Conservation (phyloP, 2,888 invertebrate genomes). For the Epinotia nisella region DNA sequence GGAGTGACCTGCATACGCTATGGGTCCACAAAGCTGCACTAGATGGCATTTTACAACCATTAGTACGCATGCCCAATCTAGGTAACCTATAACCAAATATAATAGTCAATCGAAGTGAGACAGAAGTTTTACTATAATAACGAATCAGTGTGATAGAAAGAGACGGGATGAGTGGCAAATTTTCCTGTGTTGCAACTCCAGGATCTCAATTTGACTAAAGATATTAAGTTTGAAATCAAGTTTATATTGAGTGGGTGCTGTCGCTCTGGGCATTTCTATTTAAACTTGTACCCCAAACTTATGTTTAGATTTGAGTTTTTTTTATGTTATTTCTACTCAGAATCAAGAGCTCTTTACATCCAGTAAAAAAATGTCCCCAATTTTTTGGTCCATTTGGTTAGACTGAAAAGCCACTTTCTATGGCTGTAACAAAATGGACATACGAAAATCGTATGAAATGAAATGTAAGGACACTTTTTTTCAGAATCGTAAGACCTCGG, state of each 20-base stretch:
- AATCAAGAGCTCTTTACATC: too few relatives aligned
- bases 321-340: too few relatives aligned
- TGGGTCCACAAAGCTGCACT: background rate
- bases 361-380: too few relatives aligned
- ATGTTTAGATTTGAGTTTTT: too few relatives aligned
- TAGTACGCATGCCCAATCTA: slow-evolving; percentile 1
- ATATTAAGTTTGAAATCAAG: background rate
- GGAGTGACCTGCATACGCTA: background rate
- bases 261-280: background rate
- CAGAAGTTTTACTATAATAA: slow-evolving; percentile 3
- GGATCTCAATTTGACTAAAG: background rate
- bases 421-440: too few relatives aligned
- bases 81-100: background rate
- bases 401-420: too few relatives aligned
- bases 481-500: too few relatives aligned
- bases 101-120: slow-evolving; percentile 9
- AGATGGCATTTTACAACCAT: background rate
- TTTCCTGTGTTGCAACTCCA: background rate
- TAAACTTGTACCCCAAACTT: too few relatives aligned
- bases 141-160: slow-evolving; percentile 11
- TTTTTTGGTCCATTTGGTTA: too few relatives aligned
- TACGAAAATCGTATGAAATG: too few relatives aligned
- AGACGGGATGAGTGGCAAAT: background rate
- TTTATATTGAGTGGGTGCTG: background rate
- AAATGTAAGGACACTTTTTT: too few relatives aligned